Base-by-base conservation (phyloP, 2,797 vertebrate genomes). In the Chaunax sp. region DNA sequence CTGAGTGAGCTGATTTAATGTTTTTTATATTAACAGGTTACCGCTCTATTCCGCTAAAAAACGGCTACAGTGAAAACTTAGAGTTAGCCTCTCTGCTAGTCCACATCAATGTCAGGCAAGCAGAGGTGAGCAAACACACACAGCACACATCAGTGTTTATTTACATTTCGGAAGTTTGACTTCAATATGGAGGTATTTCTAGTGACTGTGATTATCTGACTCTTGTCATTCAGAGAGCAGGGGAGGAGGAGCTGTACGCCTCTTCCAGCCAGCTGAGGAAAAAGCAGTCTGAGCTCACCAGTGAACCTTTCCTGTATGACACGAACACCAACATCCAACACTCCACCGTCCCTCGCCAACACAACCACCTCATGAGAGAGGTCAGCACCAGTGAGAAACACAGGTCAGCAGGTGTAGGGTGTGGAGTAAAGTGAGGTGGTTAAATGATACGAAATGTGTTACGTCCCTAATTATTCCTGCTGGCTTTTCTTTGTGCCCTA, bases 171-270 rank as follows among this genome's bases (percentile, higher is more conserved):
- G 4, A 1, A 15, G 19, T 50, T 53, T 40, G 56, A 52, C 2
- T 0, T 59, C 11, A 46, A 3, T 0, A 3, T 3, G 33, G n/a
- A 22, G 5, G 19, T 5, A 2, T 26, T 45, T 59, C 10, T 18
- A 30, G 23, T 52, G 19, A 16, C 8, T 14, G 12, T 35, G 40
- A 33, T 50, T 40, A 41, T 16, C 12, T 59, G 75, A 19, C 59
- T 50, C 3, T 10, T 30, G 6, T 50, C 2, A 1, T 13, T 64
- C 80, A 99, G 97, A 95, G 93, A 87, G 89, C 87, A 0, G 95
- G n/a, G n/a, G n/a, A 95, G 84, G 97, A 99, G 83, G 97, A 96
- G 41, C 93, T 99, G n/a, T 99, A 99, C 72, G 96, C 95, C 0
- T 97, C 97, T 0, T 98, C 95, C 54, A 92, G 90, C 71, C 96